A percentile compares a stretch with the other conserved stretches of the same genome.
Evolutionary conservation across 2,888 invertebrate species (phyloP).

Genomic region (Mythimna lalbum): DNA sequence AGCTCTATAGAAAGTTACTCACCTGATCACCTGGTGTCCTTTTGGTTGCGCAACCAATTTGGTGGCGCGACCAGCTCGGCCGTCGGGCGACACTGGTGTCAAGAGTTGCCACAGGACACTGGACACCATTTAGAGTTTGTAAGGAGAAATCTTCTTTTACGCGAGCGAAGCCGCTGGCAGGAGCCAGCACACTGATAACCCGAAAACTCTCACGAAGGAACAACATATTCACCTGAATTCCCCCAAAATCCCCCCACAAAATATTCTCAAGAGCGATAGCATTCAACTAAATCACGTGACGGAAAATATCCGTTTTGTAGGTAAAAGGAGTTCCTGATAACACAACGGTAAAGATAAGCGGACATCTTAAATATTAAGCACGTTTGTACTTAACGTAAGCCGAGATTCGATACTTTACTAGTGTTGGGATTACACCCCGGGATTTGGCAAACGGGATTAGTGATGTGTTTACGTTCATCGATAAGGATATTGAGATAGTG

Average conservation of each 20-base stretch:
- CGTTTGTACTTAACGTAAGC: slow-evolving; percentile 51
- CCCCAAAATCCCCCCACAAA: not conserved
- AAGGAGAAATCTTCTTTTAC: no score
- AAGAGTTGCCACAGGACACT: no score
- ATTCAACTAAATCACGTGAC: slow-evolving; percentile 26
- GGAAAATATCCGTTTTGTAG: slow-evolving; percentile 41
- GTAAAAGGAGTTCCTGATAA: slow-evolving; percentile 51
- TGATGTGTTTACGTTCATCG: slow-evolving; percentile 8
- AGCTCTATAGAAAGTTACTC: no score
- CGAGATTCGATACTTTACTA: slow-evolving; percentile 52
- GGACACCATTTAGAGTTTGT: no score
- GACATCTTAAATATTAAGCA: slow-evolving; percentile 59
- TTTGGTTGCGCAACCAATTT: no score
- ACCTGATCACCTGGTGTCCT: no score
- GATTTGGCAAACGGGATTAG: slow-evolving; percentile 35
- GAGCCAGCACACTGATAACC: not conserved
- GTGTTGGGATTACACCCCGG: slow-evolving; percentile 40
- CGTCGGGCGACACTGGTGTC: no score
- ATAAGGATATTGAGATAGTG: not conserved
- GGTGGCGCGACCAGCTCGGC: no score
- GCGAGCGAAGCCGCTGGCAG: no score
- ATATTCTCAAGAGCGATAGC: slow-evolving; percentile 16
- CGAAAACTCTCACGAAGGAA: not conserved
- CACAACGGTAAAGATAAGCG: slow-evolving; percentile 59
- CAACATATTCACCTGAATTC: slow-evolving; percentile 12